Evolutionary conservation across 2,797 vertebrate genomes (phyloP).

Genomic region (Gymnoscopelus braueri): DNA sequence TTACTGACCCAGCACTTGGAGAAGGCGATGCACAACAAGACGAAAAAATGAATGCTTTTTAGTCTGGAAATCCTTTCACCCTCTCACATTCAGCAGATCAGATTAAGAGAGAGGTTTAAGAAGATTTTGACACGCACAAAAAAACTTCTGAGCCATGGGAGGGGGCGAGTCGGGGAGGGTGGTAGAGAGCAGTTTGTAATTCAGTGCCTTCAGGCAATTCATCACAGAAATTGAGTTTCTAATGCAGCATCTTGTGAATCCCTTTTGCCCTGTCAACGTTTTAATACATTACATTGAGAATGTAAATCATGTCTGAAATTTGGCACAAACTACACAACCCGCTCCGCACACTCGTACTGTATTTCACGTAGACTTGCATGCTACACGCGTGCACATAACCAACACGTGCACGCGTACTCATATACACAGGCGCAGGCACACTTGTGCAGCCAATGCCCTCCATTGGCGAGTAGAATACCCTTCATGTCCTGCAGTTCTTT

Average conservation of each 20-base stretch:
- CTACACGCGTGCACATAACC: constrained; percentile 29
- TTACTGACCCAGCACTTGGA: constrained; percentile 99
- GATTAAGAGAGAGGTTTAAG: constrained; percentile 99
- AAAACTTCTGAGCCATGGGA: constrained; percentile 90
- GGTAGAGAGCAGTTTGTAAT: constrained; percentile 92
- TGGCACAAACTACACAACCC: constrained; percentile 78
- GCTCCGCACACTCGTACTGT: constrained; percentile 50
- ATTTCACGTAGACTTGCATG: constrained; percentile 42
- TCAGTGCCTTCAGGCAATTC: constrained; percentile 99
- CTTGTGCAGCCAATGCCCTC: constrained; percentile 40
- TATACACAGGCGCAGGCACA: constrained; percentile 16
- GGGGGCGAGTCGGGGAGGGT: constrained; percentile 84
- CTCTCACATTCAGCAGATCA: constrained; percentile 99
- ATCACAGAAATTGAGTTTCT: constrained; percentile 99
- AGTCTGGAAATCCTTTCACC: constrained; percentile 98
- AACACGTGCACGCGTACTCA: constrained; percentile 10
- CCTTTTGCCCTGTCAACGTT: constrained; percentile 99
- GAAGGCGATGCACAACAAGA: constrained; percentile 96
- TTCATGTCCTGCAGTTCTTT: constrained; percentile 81
- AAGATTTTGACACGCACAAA: constrained; percentile 93
- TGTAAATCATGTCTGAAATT: constrained; percentile 96
- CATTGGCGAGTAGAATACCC: constrained; percentile 78
- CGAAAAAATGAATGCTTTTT: constrained; percentile 98
- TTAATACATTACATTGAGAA: constrained; percentile 99
- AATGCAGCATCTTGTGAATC: constrained; percentile 99